Percentiles rank a stretch among this genome's conserved stretches.
Conservation (phyloP, 2,797 vertebrate species). For the Myotis planiceps region DNA sequence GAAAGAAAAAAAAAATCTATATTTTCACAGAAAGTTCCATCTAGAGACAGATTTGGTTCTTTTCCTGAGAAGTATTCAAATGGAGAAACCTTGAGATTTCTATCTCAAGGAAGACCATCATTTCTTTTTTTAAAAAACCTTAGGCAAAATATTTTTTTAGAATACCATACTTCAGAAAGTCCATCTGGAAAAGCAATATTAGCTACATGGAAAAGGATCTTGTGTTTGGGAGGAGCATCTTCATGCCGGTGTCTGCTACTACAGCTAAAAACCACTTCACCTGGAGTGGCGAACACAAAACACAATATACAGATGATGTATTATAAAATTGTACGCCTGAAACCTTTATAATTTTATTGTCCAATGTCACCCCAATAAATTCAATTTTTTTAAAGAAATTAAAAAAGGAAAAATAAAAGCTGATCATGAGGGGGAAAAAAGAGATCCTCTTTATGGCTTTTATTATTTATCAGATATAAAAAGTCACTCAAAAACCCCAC, state of each 20-base stretch:
- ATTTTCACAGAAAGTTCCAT: slow-evolving; percentile 32
- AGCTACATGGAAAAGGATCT: not conserved
- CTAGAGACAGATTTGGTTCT: not conserved
- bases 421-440: too few relatives aligned
- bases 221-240: not conserved
- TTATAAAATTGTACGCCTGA: not conserved
- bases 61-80: slow-evolving; percentile 25
- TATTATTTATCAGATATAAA: slow-evolving; percentile 15
- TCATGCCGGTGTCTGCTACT: not conserved
- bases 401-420: not conserved
- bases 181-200: not conserved
- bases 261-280: not conserved
- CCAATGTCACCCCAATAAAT: not conserved
- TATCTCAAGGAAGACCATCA: not conserved
- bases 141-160: slow-evolving; percentile 15
- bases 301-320: not conserved
- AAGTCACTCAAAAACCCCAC: not conserved
- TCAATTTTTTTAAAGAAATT: not conserved
- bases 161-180: not conserved
- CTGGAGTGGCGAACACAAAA: not conserved
- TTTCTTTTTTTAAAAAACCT: not conserved
- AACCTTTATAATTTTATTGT: not conserved
- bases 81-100: not conserved
- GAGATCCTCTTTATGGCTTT: not conserved
- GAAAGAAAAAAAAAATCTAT: not conserved